These are phyloP conservation scores for Hyphantria cunea DNA, from an alignment of 1,140 invertebrate species.

Conservation along the genomic window DNA sequence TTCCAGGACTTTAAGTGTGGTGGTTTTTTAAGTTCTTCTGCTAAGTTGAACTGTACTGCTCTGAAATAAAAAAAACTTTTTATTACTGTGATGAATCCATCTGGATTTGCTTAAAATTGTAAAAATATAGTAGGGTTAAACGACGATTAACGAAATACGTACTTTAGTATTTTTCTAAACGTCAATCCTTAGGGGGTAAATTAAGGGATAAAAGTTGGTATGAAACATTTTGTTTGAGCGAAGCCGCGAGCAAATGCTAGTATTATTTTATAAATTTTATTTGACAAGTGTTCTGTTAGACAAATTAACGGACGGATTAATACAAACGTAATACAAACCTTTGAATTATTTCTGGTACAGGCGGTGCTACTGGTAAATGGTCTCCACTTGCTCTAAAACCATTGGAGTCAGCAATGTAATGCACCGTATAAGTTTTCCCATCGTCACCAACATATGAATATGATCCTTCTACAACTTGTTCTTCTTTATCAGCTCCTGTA, in stretches of 20 bases:
- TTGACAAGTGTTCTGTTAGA: too few relatives aligned
- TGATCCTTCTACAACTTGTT: conserved; percentile 83
- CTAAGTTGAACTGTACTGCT: conserved; percentile 74
- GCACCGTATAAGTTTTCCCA: conserved; percentile 81
- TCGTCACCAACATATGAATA: conserved; percentile 84
- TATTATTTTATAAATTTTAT: too few relatives aligned
- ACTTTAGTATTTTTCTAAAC: too few relatives aligned
- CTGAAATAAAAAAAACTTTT: conserved; percentile 40
- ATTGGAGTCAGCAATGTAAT: conserved; percentile 82
- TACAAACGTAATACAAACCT: conserved; percentile 45
- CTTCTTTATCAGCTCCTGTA: conserved; percentile 79
- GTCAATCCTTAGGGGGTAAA: too few relatives aligned
- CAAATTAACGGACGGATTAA: too few relatives aligned
- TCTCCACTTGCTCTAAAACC: conserved; percentile 82
- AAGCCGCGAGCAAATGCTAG: too few relatives aligned
- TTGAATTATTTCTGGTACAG: conserved; percentile 81
- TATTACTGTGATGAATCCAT: too few relatives aligned
- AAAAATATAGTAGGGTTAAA: too few relatives aligned
- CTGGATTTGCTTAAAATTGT: too few relatives aligned
- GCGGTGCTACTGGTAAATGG: conserved; percentile 81
- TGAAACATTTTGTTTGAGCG: too few relatives aligned
- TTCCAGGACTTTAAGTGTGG: conserved; percentile 62
- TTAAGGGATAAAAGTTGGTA: too few relatives aligned
- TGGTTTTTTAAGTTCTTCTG: conserved; percentile 73
- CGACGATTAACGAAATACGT: too few relatives aligned